phyloP scores from a whole-genome alignment of 1,140 invertebrate genomes.

The Mesaphorura yosii region DNA sequence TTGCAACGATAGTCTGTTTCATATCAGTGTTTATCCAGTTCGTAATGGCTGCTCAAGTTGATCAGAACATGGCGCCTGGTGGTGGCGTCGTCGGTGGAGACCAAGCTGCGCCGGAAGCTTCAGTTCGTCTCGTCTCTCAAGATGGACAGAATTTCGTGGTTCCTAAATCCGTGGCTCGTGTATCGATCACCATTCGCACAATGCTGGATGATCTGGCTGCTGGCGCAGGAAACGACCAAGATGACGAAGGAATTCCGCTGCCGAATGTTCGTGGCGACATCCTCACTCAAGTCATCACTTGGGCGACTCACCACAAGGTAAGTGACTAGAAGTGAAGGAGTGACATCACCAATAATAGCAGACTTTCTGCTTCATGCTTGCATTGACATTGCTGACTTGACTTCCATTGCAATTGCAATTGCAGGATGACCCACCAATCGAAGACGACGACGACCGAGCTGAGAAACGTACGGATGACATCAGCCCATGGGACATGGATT shows the following conservation, averaged over 20 bases:
- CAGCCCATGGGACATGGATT: slow-evolving; percentile 97
- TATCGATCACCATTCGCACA: slow-evolving; percentile 95
- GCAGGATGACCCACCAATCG: slow-evolving; percentile 78
- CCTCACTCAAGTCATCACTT: slow-evolving; percentile 88
- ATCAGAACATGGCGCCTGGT: too few species aligned
- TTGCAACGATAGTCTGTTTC: too few species aligned
- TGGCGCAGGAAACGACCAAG: slow-evolving; percentile 77
- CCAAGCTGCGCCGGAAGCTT: neutral
- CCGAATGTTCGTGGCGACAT: slow-evolving; percentile 99
- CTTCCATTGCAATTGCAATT: neutral
- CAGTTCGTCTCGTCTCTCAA: slow-evolving; percentile 63
- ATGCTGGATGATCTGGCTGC: slow-evolving; percentile 55
- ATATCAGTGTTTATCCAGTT: too few species aligned
- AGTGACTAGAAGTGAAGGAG: neutral
- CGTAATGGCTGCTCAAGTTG: too few species aligned
- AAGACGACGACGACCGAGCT: slow-evolving; percentile 94
- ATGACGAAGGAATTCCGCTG: slow-evolving; percentile 76
- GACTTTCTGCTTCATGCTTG: neutral
- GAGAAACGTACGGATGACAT: slow-evolving; percentile 98
- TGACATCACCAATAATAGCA: neutral
- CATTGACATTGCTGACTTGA: neutral
- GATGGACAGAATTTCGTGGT: slow-evolving; percentile 94
- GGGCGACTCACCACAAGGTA: slow-evolving; percentile 78
- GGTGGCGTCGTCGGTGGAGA: too few species aligned
- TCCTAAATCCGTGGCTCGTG: slow-evolving; percentile 94